These are phyloP conservation scores for Rhabdophis nuchalis DNA, from an alignment of 2,797 vertebrate genomes.

Conservation along the genomic window DNA sequence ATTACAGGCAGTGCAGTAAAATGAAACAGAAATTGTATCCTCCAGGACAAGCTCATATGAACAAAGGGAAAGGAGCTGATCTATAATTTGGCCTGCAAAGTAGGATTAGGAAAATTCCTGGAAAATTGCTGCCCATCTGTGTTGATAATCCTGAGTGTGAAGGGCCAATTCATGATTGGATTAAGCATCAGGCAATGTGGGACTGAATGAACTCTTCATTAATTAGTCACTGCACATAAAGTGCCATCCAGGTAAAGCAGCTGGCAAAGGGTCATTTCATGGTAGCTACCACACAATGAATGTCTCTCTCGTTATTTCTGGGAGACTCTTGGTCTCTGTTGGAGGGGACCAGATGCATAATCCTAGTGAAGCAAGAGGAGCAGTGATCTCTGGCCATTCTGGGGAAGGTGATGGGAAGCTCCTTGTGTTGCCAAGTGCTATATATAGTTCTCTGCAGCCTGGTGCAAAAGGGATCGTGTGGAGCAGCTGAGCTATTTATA, in stretches of 20 bases:
- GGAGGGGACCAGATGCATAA: not conserved
- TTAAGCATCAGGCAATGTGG: not conserved
- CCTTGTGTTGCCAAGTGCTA: slow-evolving; percentile 5
- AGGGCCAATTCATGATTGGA: not conserved
- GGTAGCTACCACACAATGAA: not conserved
- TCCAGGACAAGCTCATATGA: not conserved
- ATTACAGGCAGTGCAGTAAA: not conserved
- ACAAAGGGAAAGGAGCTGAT: not conserved
- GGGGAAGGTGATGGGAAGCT: not conserved
- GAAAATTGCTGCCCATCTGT: not conserved
- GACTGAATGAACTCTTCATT: not conserved
- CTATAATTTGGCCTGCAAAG: not conserved
- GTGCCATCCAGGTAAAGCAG: not conserved
- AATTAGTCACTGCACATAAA: not conserved
- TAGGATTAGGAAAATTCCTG: not conserved
- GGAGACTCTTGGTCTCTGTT: not conserved
- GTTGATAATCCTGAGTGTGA: not conserved
- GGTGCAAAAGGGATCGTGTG: slow-evolving; percentile 31
- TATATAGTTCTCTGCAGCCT: slow-evolving; percentile 35
- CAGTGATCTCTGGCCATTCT: slow-evolving; percentile 6
- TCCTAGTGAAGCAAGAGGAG: not conserved
- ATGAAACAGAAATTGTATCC: not conserved
- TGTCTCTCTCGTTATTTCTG: not conserved
- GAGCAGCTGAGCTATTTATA: slow-evolving; percentile 33
- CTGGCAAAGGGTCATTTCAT: not conserved